These are phyloP conservation scores for Passer montanus DNA, from an alignment of 2,113 vertebrate species.

Conservation along the genomic window DNA sequence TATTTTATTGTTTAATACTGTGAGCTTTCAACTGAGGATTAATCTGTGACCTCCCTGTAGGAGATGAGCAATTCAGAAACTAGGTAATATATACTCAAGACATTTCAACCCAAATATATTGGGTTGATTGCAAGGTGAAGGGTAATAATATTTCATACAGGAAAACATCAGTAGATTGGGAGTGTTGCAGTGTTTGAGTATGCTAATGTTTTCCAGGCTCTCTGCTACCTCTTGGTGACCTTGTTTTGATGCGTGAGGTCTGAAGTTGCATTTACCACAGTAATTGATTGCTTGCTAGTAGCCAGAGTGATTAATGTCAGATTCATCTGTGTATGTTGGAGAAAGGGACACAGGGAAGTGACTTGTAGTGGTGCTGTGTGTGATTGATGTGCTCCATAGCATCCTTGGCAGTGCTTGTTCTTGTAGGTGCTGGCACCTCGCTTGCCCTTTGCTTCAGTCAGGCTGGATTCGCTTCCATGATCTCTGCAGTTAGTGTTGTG, in stretches of 20 bases:
- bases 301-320: conserved; percentile 27
- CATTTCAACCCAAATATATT: background rate
- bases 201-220: conserved; percentile 28
- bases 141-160: conserved; percentile 19
- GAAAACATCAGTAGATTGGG: background rate
- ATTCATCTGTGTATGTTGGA: background rate
- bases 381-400: background rate
- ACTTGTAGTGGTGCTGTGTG: background rate
- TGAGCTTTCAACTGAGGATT: background rate
- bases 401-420: background rate
- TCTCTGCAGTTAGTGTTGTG: background rate
- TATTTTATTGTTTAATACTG: background rate
- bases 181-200: background rate
- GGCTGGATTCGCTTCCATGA: background rate
- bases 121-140: background rate
- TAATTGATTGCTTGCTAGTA: conserved; percentile 32
- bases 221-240: conserved; percentile 33
- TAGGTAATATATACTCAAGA: background rate
- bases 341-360: background rate
- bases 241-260: conserved; percentile 31
- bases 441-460: background rate
- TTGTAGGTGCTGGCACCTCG: background rate
- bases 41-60: background rate
- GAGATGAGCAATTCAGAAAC: background rate
- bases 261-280: conserved; percentile 11